Percentiles rank a stretch among this genome's conserved stretches.
Evolutionary conservation across 1,140 invertebrate genomes (phyloP).

Genomic region (Drosophila ananassae): DNA sequence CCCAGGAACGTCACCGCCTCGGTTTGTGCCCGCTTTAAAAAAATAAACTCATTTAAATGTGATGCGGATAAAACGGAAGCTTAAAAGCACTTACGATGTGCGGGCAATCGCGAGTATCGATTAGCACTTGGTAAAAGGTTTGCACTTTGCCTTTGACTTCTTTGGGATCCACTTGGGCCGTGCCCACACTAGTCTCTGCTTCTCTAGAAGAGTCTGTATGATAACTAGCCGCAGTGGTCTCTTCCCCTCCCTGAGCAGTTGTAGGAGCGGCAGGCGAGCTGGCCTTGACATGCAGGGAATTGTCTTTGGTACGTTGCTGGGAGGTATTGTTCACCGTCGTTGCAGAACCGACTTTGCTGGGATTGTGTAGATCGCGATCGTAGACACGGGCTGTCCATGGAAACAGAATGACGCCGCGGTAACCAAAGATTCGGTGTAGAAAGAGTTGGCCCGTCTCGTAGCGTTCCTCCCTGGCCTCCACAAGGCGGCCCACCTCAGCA

Average conservation of each 20-base stretch:
- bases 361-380: conserved; percentile 92
- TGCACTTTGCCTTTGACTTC: conserved; percentile 96
- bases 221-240: conserved; percentile 16
- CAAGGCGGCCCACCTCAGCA: conserved; percentile 87
- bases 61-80: background rate
- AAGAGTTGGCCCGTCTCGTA: conserved; percentile 98
- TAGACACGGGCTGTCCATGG: conserved; percentile 97
- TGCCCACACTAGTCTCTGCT: conserved; percentile 34
- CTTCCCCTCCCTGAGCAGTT: conserved; percentile 11
- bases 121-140: conserved; percentile 98
- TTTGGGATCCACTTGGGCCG: conserved; percentile 85
- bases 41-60: conserved; percentile 26
- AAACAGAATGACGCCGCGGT: conserved; percentile 97
- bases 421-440: conserved; percentile 97
- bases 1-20: conserved; percentile 99
- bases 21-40: conserved; percentile 93
- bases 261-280: conserved; percentile 18
- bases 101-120: conserved; percentile 97
- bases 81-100: conserved; percentile 90
- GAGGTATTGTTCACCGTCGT: conserved; percentile 52
- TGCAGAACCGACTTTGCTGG: conserved; percentile 75
- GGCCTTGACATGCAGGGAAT: conserved; percentile 69
- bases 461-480: conserved; percentile 94
- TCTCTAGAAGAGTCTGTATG: conserved; percentile 2
- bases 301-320: conserved; percentile 65